These are phyloP conservation scores for Lottia gigantea DNA, from an alignment of 2,888 invertebrate species.

Conservation along the genomic window DNA sequence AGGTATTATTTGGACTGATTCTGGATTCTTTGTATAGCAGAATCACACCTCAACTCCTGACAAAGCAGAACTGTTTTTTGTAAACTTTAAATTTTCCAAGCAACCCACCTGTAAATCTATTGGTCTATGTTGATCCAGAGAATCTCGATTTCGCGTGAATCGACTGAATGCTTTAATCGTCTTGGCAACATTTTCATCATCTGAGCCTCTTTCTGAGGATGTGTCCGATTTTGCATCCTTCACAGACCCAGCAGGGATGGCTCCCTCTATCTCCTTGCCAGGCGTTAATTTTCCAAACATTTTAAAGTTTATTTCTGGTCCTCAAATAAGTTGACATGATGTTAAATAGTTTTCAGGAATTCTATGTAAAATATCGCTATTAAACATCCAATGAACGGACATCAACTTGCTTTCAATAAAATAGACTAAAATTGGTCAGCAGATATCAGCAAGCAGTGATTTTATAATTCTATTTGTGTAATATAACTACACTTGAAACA, in stretches of 20 bases:
- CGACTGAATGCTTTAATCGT: not conserved
- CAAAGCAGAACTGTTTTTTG: not conserved
- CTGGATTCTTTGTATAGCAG: too few species aligned
- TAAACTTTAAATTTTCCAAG: not conserved
- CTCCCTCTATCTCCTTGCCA: not conserved
- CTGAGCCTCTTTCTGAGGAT: not conserved
- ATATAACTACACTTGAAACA: too few species aligned
- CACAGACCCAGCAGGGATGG: not conserved
- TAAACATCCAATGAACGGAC: too few species aligned
- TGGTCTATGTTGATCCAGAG: slow-evolving; percentile 6
- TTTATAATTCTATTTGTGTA: too few species aligned
- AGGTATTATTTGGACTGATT: too few species aligned
- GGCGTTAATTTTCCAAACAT: not conserved
- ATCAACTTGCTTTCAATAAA: too few species aligned
- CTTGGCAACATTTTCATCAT: not conserved
- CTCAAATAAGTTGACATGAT: too few species aligned
- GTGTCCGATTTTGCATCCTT: slow-evolving; percentile 1
- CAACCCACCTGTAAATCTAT: slow-evolving; percentile 12
- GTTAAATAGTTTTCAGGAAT: too few species aligned
- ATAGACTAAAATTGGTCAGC: too few species aligned
- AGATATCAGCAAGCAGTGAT: too few species aligned
- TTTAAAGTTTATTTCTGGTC: too few species aligned
- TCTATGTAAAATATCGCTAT: too few species aligned
- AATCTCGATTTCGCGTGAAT: slow-evolving; percentile 5
- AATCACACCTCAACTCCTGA: not conserved